Base-by-base conservation (phyloP, 2,113 vertebrate genomes). In the Apistogramma diplotaenia region DNA sequence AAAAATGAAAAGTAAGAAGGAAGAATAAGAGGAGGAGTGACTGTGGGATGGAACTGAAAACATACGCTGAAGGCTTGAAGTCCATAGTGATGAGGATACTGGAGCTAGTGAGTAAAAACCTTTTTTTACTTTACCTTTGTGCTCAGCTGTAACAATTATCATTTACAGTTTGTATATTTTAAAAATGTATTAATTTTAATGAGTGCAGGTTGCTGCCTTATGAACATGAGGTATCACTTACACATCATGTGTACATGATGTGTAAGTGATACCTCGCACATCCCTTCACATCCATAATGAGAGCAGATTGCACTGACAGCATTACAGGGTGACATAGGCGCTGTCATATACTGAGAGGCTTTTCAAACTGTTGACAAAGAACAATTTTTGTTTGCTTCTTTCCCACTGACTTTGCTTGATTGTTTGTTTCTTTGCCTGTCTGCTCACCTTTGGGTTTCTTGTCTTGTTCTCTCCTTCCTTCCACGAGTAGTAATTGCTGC, bases 401-500 rank as follows among this genome's bases (percentile, higher is more conserved):
- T 77, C 78, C 60, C 37, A 27, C 82, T 74, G 81, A 81, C 54
- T 74, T 82, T 51, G 16, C 59, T 40, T 88, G 78, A 88, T 88
- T 82, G 78, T 82, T 89, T 89, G 84, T 85, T 85, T 82, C 25
- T 70, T 77, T 46, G 27, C 29, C 4, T 1, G 35, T 51, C 73
- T 55, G 58, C 83, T 84, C 27, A 21, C 56, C 77, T 77, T 27
- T 27, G 23, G 35, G 35, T 81, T 61, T 58, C 33, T 10, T 15
- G 16, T 37, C 23, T 51, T 21, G 3, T 54, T 55, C 73, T 67
- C 21, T 33, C 60, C 61, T 82, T 75, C 67, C 62, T 82, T 79
- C 76, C 60, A 81, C 27, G 0, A n/a, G 23, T 59, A 40, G 75
- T 89, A 85, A 90, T 90, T 91, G 78, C 72, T 74, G 37, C 49